Evolutionary conservation across 2,888 invertebrate genomes (phyloP).

Genomic region (Apodemia duryi): DNA sequence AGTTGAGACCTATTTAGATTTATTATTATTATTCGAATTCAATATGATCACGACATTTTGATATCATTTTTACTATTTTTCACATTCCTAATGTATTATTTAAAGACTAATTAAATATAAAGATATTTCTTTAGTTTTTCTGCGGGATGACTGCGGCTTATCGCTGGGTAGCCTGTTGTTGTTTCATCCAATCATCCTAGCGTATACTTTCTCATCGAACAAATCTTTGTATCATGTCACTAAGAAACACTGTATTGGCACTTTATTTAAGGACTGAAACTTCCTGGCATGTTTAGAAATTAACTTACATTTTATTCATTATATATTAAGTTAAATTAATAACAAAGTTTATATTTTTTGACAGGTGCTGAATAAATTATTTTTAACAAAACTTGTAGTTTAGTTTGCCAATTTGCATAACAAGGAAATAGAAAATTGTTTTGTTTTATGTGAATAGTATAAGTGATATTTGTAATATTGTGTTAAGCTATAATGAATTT

Average conservation of each 20-base stretch:
- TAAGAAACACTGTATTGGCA: slow-evolving; percentile 43
- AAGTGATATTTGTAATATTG: neutral
- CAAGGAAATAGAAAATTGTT: neutral
- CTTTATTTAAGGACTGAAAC: slow-evolving; percentile 35
- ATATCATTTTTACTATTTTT: neutral
- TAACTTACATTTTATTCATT: neutral
- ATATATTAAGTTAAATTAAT: neutral
- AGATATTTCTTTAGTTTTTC: neutral
- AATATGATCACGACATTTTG: neutral
- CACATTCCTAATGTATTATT: neutral
- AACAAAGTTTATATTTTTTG: neutral
- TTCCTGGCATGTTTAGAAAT: slow-evolving; percentile 31
- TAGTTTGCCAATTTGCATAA: neutral
- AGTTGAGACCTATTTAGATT: neutral
- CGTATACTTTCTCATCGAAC: neutral
- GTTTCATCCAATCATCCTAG: slow-evolving; percentile 3
- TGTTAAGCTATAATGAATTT: neutral
- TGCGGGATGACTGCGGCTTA: slow-evolving; percentile 29
- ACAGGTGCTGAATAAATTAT: slow-evolving; percentile 7
- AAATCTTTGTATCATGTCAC: slow-evolving; percentile 33
- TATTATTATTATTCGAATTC: neutral
- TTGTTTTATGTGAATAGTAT: neutral
- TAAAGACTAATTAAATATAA: neutral
- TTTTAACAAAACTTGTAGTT: neutral
- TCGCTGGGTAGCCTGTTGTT: slow-evolving; percentile 27